Conservation (phyloP, 2,113 vertebrate genomes). For the Atlantisia rogersi region DNA sequence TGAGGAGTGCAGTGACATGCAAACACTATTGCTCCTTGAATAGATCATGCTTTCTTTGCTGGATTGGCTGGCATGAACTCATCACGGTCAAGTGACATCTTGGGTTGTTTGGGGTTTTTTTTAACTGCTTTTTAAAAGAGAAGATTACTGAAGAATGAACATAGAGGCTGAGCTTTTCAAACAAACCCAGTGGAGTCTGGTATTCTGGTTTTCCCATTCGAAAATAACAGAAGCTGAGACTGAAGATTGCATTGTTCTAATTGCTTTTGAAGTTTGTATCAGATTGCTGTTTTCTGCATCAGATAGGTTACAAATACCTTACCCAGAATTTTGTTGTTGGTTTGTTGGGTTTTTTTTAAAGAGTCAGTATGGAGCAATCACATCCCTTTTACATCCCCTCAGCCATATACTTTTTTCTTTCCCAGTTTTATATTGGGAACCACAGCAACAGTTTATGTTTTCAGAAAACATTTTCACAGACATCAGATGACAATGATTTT, state of each 20-base stretch:
- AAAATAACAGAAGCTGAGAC: background rate
- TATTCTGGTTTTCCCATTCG: background rate
- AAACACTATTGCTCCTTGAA: background rate
- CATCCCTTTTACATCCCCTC: background rate
- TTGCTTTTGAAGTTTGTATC: background rate
- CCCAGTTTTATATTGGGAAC: background rate
- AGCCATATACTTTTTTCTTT: background rate
- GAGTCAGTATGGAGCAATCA: rapidly evolving
- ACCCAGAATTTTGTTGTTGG: background rate
- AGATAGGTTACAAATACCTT: background rate
- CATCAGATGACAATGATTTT: background rate
- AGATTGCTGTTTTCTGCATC: background rate
- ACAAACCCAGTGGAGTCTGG: background rate
- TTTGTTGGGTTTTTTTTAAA: background rate
- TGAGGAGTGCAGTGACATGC: background rate
- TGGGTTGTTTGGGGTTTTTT: background rate
- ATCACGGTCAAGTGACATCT: background rate
- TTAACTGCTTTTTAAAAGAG: background rate
- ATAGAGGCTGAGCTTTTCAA: background rate
- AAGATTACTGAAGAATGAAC: background rate
- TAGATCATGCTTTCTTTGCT: background rate
- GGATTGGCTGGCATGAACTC: background rate
- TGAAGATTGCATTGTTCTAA: background rate
- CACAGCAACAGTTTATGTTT: background rate
- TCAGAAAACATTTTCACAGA: background rate